Evolutionary conservation across 1,140 invertebrate genomes (phyloP), one percentile per base, ranked within the genome.

Genomic region (Bombus pyrosoma): DNA sequence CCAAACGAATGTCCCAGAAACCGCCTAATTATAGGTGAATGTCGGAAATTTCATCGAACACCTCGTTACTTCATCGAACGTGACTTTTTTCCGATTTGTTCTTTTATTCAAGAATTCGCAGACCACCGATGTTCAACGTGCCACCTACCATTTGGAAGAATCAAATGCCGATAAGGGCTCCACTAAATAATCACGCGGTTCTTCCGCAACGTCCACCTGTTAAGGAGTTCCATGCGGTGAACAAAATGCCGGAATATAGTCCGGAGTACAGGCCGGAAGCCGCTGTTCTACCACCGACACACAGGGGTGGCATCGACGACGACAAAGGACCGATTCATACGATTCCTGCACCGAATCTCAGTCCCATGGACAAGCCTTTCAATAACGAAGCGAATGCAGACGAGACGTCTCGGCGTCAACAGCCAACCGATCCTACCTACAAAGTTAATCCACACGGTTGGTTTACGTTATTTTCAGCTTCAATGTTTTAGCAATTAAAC

Each of bases 271-370:
- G 91, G 37, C 90, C 93, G 71, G 93, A 93, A 68, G 73, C 91
- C 4, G 78, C 88, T 34, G 73, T 89, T 6, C 76, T 92, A 53
- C 90, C 92, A 18, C 73, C 91, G 3, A 92, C 90, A 10, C 93
- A 94, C 78, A 85, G 91, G 62, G 92, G 83, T 0, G 83, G 64
- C 25, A 71, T 93, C 5, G 95, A 96, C 72, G 95, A 96, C 43
- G 96, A 96, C 85, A 96, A 96, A 91, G 97, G 97, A 91, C 97
- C 97, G 3, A 98, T 98, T 92, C 97, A 98, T 92, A 98, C 97
- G 6, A 98, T 98, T 83, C 97, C 97, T 91, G 97, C 97, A 15
- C 97, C 97, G 15, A 98, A 98, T 94, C 94, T 97, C n/a, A 96
- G 96, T 37, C 92, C 90, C 9, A 91, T 93, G 32, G 93, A 93